These are phyloP conservation scores for Operophtera brumata DNA, from an alignment of 2,888 invertebrate genomes.

Conservation along the genomic window DNA sequence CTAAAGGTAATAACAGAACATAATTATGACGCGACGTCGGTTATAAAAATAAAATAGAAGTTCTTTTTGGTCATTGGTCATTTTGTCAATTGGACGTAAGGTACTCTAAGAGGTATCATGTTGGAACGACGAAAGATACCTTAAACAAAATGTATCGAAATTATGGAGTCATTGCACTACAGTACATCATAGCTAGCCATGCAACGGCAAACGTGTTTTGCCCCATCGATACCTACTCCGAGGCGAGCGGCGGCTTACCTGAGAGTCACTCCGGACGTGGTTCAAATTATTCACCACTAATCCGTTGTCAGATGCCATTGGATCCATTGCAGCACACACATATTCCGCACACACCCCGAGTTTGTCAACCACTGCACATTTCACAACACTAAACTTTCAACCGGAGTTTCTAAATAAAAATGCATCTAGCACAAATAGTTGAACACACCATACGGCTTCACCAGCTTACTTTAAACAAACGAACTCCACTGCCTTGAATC, in stretches of 20 bases:
- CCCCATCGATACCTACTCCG: conserved; percentile 60
- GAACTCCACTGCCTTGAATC: conserved; percentile 47
- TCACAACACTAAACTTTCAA: conserved; percentile 45
- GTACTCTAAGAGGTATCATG: too few species aligned
- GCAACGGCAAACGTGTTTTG: conserved; percentile 74
- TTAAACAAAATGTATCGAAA: conserved; percentile 26
- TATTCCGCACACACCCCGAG: conserved; percentile 46
- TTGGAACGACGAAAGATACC: neutral
- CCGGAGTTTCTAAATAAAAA: conserved; percentile 49
- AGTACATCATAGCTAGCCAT: conserved; percentile 70
- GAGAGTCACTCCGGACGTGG: conserved; percentile 76
- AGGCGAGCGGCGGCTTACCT: conserved; percentile 63
- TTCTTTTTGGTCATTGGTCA: too few species aligned
- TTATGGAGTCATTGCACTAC: conserved; percentile 69
- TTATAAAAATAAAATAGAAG: too few species aligned
- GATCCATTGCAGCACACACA: conserved; percentile 70
- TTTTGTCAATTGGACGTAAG: too few species aligned
- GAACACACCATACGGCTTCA: conserved; percentile 60
- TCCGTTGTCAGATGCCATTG: conserved; percentile 73
- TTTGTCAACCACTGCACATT: conserved; percentile 49
- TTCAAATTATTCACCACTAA: conserved; percentile 77
- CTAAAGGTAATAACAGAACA: too few species aligned
- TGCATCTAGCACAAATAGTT: conserved; percentile 52
- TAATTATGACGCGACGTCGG: too few species aligned
- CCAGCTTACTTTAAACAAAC: conserved; percentile 55